Percentiles rank a stretch among this genome's conserved stretches.
Evolutionary conservation across 2,113 vertebrate genomes (phyloP).

Genomic region (Oxygymnocypris stewartii): DNA sequence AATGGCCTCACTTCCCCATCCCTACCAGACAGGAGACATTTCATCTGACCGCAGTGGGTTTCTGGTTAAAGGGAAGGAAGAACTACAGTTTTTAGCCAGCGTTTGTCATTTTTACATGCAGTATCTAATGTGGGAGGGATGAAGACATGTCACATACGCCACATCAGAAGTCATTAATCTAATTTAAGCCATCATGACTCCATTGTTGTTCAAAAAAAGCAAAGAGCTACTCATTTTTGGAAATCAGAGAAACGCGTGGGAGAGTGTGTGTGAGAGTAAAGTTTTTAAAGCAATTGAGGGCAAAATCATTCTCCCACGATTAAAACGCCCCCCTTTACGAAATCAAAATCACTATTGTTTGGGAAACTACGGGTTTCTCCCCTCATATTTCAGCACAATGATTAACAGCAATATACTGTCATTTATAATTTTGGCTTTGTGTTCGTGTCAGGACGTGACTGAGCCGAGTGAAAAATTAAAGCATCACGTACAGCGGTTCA

Average conservation of each 20-base stretch:
- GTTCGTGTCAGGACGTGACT: constrained; percentile 42
- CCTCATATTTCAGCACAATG: not conserved
- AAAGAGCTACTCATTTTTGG: not conserved
- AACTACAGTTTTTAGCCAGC: not conserved
- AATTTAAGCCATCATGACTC: not conserved
- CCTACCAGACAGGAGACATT: not conserved
- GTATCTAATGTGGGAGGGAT: not conserved
- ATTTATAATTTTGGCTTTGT: not conserved
- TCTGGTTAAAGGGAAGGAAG: not conserved
- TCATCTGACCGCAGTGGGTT: not conserved
- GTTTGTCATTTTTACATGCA: not conserved
- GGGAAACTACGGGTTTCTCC: constrained; percentile 40
- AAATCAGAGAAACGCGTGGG: constrained; percentile 4
- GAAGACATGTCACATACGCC: not conserved
- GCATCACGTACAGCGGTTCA: constrained; percentile 44
- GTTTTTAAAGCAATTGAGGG: not conserved
- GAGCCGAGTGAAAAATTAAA: constrained; percentile 31
- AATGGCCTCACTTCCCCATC: constrained; percentile 5
- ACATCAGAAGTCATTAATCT: not conserved
- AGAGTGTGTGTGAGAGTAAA: not conserved
- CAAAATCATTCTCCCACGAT: not conserved
- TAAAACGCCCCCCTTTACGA: not conserved
- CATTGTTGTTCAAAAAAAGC: not conserved
- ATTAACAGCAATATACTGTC: constrained; percentile 22
- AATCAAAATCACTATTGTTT: not conserved